Percentiles rank a stretch among this genome's conserved stretches.
Conservation (phyloP, 2,888 invertebrate species). For the Machimus atricapillus region DNA sequence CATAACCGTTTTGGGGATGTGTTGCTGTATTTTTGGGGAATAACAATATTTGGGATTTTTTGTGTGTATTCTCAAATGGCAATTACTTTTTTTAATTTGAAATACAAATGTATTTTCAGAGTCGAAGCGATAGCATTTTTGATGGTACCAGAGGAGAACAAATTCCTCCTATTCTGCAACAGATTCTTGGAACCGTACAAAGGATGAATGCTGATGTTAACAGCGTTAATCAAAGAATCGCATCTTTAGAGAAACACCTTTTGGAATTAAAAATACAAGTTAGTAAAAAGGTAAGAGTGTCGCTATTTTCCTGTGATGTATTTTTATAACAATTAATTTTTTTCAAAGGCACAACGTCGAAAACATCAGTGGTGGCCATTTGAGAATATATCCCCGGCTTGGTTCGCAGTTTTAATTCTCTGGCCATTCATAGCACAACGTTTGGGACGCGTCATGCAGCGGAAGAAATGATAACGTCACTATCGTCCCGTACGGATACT, state of each 20-base stretch:
- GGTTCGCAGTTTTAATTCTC: constrained; percentile 58
- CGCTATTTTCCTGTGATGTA: neutral
- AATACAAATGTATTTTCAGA: neutral
- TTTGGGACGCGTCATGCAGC: constrained; percentile 50
- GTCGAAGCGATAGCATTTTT: constrained; percentile 38
- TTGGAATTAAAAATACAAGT: constrained; percentile 52
- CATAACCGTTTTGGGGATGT: neutral
- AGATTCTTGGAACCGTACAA: constrained; percentile 56
- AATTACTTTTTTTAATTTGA: constrained; percentile 12
- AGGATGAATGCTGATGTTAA: constrained; percentile 58
- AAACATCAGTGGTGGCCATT: constrained; percentile 69
- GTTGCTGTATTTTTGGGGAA: neutral
- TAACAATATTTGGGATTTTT: neutral
- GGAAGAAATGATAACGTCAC: constrained; percentile 38
- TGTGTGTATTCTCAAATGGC: neutral
- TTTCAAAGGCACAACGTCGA: constrained; percentile 47
- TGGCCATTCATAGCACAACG: constrained; percentile 59
- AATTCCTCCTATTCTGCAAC: constrained; percentile 52
- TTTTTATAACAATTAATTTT: neutral
- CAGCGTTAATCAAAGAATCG: constrained; percentile 56
- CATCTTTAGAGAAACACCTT: constrained; percentile 55
- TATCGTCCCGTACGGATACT: neutral
- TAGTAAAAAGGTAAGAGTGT: neutral
- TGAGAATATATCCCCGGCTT: constrained; percentile 65
- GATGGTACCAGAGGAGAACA: constrained; percentile 6